Conservation (phyloP, 1,140 invertebrate genomes). For the Aphidius ervi region DNA sequence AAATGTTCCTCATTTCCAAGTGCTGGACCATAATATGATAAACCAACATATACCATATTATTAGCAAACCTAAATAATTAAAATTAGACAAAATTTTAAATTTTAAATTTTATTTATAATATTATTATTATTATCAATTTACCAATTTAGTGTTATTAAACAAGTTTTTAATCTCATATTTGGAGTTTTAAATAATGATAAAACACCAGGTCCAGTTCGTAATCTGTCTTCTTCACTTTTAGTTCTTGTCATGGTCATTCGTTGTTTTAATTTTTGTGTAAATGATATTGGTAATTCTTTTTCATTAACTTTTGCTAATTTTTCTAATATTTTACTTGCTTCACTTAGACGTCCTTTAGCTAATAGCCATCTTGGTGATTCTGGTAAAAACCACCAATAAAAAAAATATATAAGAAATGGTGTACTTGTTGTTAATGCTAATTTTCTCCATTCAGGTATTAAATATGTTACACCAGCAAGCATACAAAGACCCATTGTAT, state of each 20-base stretch:
- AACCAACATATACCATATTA: slow-evolving; percentile 79
- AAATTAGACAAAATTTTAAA: too few species aligned
- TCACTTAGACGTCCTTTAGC: slow-evolving; percentile 75
- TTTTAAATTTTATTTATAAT: slow-evolving; percentile 2
- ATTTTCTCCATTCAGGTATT: slow-evolving; percentile 73
- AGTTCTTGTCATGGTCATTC: slow-evolving; percentile 64
- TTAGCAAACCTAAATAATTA: slow-evolving; percentile 60
- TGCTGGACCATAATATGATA: slow-evolving; percentile 82
- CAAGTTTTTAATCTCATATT: slow-evolving; percentile 77
- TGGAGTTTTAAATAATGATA: slow-evolving; percentile 73
- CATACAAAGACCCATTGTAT: slow-evolving; percentile 79
- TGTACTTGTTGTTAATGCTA: slow-evolving; percentile 74
- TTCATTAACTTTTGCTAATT: slow-evolving; percentile 71
- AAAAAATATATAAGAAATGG: slow-evolving; percentile 81
- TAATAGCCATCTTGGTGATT: slow-evolving; percentile 80
- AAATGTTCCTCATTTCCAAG: slow-evolving; percentile 80
- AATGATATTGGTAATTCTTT: slow-evolving; percentile 70
- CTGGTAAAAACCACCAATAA: slow-evolving; percentile 81
- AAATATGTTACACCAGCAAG: slow-evolving; percentile 77
- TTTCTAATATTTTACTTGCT: slow-evolving; percentile 72
- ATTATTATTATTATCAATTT: slow-evolving; percentile 54
- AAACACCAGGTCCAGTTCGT: slow-evolving; percentile 61
- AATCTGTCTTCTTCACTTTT: slow-evolving; percentile 61
- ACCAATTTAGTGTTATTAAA: slow-evolving; percentile 67
- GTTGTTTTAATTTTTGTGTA: slow-evolving; percentile 66